Base-by-base conservation (phyloP, 2,888 invertebrate genomes). In the Drosophila paranaensis region DNA sequence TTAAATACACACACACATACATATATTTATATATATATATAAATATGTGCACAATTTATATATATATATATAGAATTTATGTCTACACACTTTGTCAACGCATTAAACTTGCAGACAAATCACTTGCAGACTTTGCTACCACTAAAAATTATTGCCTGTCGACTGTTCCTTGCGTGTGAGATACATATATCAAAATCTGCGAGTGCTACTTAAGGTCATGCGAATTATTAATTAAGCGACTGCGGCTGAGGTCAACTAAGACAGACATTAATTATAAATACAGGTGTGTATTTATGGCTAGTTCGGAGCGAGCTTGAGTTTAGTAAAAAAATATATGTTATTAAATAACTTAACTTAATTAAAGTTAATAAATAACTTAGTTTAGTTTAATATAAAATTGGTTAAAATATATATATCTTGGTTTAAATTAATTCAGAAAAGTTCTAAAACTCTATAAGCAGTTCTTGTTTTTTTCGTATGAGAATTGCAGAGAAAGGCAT, bases 41-140 rank as follows among this genome's bases (percentile, higher is more conserved):
- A 20, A 2, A 20, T 20, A 20, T 20, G 20, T 20, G 20, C 2
- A 20, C 20, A 20, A 20, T n/a, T 16, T 54, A 50, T 27, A 30
- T 58, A 55, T 54, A 50, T 27, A 30, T 58, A 55, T 30, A 25
- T 45, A 8, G 30, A 50, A 50, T 67, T 57, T 62, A 62, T 79
- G 58, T 55, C 10, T 42, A n/a, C 42, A 20, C 43, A 63, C 40
- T 53, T 55, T 75, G 61, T 64, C 70, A 64, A 57, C 50, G 54
- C 56, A 55, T 37, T 71, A 42, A 64, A 64, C 33, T 42, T 46
- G 13, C 79, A 39, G 58, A 80, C 74, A 80, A 79, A 74, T 80
- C 74, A 77, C 60, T 80, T 71, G 62, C 74, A 68, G 81, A 42
- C 75, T 30, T 58, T 27, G 42, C 14, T 4, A 39, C 25, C 35